Conservation (phyloP, 2,113 vertebrate species). For the Brachypteracias leptosomus region DNA sequence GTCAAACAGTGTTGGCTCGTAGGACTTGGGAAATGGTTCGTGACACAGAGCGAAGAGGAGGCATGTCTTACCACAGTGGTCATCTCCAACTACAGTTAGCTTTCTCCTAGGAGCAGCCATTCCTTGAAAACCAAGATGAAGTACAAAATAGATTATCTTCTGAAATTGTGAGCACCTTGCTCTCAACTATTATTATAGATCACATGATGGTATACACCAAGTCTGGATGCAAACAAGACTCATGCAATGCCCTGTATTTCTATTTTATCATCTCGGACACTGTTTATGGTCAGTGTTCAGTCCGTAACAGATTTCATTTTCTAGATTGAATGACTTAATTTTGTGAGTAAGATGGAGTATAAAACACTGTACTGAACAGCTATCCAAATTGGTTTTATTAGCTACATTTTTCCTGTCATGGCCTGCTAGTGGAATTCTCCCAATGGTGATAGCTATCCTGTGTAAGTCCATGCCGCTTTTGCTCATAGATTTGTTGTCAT, state of each 20-base stretch:
- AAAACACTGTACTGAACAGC: not conserved
- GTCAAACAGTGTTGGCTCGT: not conserved
- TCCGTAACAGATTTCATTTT: not conserved
- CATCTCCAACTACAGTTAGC: not conserved
- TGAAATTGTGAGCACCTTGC: not conserved
- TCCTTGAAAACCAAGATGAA: not conserved
- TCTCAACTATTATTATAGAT: not conserved
- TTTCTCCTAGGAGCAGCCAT: not conserved
- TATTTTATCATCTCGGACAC: not conserved
- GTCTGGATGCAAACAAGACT: not conserved
- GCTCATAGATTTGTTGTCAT: not conserved
- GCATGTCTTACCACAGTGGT: not conserved
- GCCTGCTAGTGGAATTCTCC: not conserved
- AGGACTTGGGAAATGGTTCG: not conserved
- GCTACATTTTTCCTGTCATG: not conserved
- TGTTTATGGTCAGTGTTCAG: not conserved
- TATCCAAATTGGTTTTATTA: not conserved
- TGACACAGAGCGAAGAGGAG: not conserved
- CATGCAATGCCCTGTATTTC: not conserved
- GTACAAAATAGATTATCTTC: not conserved
- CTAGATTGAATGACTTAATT: not conserved
- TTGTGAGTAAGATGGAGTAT: not conserved
- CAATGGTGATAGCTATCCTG: not conserved
- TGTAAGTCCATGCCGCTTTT: not conserved
- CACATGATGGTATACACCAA: not conserved